These are phyloP conservation scores for Chiroxiphia lanceolata DNA, from an alignment of 2,797 vertebrate species.

Conservation along the genomic window DNA sequence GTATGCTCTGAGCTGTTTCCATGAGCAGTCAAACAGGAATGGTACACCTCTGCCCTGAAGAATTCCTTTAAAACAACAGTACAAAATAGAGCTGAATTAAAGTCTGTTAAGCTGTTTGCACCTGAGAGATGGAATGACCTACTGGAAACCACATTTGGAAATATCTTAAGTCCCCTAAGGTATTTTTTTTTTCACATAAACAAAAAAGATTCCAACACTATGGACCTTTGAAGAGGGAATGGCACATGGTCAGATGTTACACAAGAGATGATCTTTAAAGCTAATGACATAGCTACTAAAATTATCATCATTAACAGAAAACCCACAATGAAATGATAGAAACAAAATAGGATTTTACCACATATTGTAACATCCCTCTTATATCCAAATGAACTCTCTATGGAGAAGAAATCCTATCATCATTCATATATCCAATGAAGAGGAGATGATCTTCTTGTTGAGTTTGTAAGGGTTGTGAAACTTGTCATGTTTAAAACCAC, in stretches of 20 bases:
- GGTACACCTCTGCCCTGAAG: neutral
- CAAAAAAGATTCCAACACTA: neutral
- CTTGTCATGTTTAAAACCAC: neutral
- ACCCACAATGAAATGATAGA: neutral
- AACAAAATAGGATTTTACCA: neutral
- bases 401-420: neutral
- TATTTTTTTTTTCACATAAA: neutral
- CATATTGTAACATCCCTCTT: neutral
- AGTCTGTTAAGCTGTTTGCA: neutral
- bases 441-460: neutral
- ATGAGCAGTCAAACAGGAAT: rapidly evolving
- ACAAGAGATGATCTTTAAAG: neutral
- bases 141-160: neutral
- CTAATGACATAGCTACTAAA: neutral
- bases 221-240: neutral
- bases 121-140: neutral
- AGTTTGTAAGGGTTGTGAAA: neutral
- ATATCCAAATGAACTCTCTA: neutral
- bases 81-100: neutral
- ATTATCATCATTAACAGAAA: neutral
- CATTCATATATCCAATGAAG: neutral
- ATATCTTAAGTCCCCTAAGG: neutral
- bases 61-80: neutral
- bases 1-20: neutral
- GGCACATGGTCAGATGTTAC: neutral